phyloP scores from a whole-genome alignment of 2,888 invertebrate genomes.

The Apotomis betuletana region DNA sequence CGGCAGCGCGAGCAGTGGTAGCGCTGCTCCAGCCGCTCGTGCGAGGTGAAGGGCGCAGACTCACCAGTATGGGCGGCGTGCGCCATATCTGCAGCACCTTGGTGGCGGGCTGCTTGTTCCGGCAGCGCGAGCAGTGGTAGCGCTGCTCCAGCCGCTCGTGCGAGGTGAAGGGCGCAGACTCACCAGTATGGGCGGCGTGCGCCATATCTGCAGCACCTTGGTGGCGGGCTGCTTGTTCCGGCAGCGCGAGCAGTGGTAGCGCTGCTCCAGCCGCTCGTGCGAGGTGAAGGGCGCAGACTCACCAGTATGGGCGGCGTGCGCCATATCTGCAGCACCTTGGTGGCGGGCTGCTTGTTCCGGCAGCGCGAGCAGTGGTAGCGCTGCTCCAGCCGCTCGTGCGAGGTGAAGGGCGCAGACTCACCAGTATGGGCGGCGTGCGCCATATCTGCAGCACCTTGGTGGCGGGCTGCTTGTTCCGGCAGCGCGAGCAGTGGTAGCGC shows the following conservation, averaged over 20 bases:
- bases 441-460: slow-evolving; percentile 96
- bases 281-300: slow-evolving; percentile 81
- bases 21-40: too few species aligned
- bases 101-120: slow-evolving; percentile 91
- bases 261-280: slow-evolving; percentile 86
- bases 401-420: slow-evolving; percentile 84
- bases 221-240: slow-evolving; percentile 92
- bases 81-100: slow-evolving; percentile 85
- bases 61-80: slow-evolving; percentile 5
- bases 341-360: slow-evolving; percentile 91
- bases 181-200: slow-evolving; percentile 5
- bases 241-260: slow-evolving; percentile 93
- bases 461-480: slow-evolving; percentile 92
- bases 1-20: too few species aligned
- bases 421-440: slow-evolving; percentile 94
- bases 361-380: slow-evolving; percentile 94
- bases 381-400: slow-evolving; percentile 86
- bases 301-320: slow-evolving; percentile 6
- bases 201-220: slow-evolving; percentile 85
- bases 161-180: slow-evolving; percentile 84
- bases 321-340: slow-evolving; percentile 86
- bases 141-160: slow-evolving; percentile 86
- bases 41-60: background rate
- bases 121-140: slow-evolving; percentile 93
- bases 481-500: slow-evolving; percentile 93